A percentile compares a stretch with the other conserved stretches of the same genome.
phyloP scores from a whole-genome alignment of 2,888 invertebrate genomes.

The Agrotis ipsilon region DNA sequence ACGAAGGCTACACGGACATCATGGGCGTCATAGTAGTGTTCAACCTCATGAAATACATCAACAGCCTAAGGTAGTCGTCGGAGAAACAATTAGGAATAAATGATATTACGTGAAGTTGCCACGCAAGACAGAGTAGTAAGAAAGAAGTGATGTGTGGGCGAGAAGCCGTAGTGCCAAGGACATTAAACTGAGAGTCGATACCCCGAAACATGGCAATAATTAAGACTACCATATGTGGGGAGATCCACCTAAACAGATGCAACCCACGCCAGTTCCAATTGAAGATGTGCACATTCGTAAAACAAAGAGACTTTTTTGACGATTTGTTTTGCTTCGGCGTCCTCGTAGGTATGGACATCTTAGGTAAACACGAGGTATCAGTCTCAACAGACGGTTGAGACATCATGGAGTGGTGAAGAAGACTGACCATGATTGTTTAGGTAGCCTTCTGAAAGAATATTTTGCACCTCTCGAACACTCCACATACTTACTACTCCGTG shows the following conservation, averaged over 20 bases:
- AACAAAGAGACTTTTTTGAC: background rate
- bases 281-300: background rate
- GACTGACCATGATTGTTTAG: background rate
- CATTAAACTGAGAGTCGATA: slow-evolving; percentile 17
- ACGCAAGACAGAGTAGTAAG: slow-evolving; percentile 49
- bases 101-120: slow-evolving; percentile 55
- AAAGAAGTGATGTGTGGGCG: slow-evolving; percentile 14
- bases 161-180: slow-evolving; percentile 9
- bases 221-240: background rate
- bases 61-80: slow-evolving; percentile 86
- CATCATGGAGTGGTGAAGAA: background rate
- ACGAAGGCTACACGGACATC: slow-evolving; percentile 90
- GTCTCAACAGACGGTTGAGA: background rate
- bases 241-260: background rate
- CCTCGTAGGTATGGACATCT: background rate
- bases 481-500: slow-evolving; percentile 47
- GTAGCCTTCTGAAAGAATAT: background rate
- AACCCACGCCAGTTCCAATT: background rate
- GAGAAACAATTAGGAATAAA: slow-evolving; percentile 51
- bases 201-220: background rate
- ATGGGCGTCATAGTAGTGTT: slow-evolving; percentile 92
- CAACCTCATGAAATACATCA: slow-evolving; percentile 92
- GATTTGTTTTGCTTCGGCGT: background rate
- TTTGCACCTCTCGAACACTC: background rate
- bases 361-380: background rate